Percentiles rank a stretch among this genome's conserved stretches.
Conservation (phyloP, 2,797 vertebrate species). For the Leontopithecus rosalia region DNA sequence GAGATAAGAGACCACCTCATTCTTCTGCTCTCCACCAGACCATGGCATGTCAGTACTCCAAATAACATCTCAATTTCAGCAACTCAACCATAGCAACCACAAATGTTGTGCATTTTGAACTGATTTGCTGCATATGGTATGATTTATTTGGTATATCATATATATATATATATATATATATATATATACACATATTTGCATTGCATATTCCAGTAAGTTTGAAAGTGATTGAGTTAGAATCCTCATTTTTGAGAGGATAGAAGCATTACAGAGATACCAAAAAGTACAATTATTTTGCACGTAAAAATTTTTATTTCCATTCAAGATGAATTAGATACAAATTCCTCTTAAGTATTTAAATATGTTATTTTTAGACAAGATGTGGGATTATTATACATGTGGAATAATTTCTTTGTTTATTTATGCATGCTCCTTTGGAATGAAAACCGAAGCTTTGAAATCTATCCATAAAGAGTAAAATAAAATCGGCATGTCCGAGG, state of each 20-base stretch:
- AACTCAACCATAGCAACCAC: constrained; percentile 31
- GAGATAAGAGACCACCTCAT: constrained; percentile 38
- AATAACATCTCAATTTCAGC: constrained; percentile 42
- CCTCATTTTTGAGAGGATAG: neutral
- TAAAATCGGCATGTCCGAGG: constrained; percentile 66
- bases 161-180: neutral
- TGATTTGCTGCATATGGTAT: constrained; percentile 35
- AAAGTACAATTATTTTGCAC: neutral
- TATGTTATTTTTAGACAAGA: constrained; percentile 62
- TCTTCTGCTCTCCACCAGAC: neutral
- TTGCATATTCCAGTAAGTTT: constrained; percentile 43
- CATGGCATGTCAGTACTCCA: neutral
- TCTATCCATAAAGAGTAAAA: constrained; percentile 65
- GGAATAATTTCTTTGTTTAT: constrained; percentile 70
- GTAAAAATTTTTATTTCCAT: neutral
- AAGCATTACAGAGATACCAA: constrained; percentile 31
- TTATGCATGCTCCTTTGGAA: constrained; percentile 62
- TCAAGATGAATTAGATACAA: constrained; percentile 60
- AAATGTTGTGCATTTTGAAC: constrained; percentile 48
- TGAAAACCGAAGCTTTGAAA: constrained; percentile 71
- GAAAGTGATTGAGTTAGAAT: constrained; percentile 17
- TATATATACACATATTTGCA: neutral
- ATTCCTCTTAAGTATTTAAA: constrained; percentile 46
- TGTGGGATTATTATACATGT: constrained; percentile 57
- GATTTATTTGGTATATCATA: constrained; percentile 36